phyloP scores from a whole-genome alignment of 2,888 invertebrate genomes.

The Nematopogon swammerdamellus region DNA sequence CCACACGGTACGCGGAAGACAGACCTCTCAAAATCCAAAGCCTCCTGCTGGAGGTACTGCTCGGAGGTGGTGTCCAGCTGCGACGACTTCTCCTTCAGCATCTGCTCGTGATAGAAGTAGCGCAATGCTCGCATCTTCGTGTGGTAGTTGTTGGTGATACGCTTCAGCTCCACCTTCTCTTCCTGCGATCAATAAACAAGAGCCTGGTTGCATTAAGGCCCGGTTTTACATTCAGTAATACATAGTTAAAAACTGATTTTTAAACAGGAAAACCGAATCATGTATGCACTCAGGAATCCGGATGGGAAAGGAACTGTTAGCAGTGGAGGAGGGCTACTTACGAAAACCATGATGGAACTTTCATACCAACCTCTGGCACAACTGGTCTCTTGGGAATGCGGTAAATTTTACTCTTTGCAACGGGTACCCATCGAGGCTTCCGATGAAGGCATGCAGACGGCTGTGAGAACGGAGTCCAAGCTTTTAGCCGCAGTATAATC shows the following conservation, averaged over 20 bases:
- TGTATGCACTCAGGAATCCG: no score
- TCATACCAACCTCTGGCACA: slow-evolving; percentile 28
- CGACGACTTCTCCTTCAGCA: slow-evolving; percentile 43
- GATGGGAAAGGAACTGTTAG: no score
- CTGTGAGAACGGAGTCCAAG: slow-evolving; percentile 20
- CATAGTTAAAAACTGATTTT: no score
- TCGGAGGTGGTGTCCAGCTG: slow-evolving; percentile 53
- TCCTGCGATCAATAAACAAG: no score
- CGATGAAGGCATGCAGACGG: slow-evolving; percentile 39
- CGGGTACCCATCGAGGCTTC: slow-evolving; percentile 78
- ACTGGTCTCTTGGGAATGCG: slow-evolving; percentile 61
- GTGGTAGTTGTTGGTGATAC: slow-evolving; percentile 70
- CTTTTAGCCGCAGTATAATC: no score
- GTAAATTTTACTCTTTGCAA: slow-evolving; percentile 76
- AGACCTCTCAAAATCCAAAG: slow-evolving; percentile 58
- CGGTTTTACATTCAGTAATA: no score
- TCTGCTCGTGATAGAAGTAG: slow-evolving; percentile 51
- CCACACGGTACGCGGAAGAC: no score
- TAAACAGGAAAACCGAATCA: no score
- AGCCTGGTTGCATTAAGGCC: no score
- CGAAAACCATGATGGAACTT: no score
- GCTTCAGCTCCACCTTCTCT: slow-evolving; percentile 62
- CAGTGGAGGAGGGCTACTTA: no score
- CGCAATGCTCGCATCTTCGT: slow-evolving; percentile 57
- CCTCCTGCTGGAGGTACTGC: slow-evolving; percentile 52